phyloP scores from a whole-genome alignment of 2,113 vertebrate species.

The Rostratula benghalensis region DNA sequence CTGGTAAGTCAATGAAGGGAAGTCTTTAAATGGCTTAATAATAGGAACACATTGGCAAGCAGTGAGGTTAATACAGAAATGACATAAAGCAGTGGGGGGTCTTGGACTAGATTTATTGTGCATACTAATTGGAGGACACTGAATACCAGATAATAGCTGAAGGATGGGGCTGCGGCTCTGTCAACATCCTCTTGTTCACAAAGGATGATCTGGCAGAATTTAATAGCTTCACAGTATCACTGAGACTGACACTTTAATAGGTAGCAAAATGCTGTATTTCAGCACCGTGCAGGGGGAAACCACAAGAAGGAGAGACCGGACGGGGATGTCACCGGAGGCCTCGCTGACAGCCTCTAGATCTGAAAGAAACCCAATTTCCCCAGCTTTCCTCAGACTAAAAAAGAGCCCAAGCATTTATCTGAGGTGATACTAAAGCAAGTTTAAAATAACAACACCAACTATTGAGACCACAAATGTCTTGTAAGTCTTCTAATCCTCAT shows the following conservation, averaged over 20 bases:
- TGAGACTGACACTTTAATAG: conserved; percentile 52
- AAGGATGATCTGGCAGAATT: conserved; percentile 70
- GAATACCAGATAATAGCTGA: conserved; percentile 74
- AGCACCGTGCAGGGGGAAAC: conserved; percentile 32
- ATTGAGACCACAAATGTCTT: not conserved
- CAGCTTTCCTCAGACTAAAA: not conserved
- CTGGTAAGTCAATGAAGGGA: conserved; percentile 57
- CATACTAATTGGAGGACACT: conserved; percentile 76
- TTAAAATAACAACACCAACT: not conserved
- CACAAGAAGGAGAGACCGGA: conserved; percentile 46
- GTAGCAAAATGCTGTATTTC: conserved; percentile 61
- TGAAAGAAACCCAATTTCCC: not conserved
- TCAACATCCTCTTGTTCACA: conserved; percentile 71
- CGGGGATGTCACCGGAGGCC: not conserved
- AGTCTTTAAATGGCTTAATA: conserved; percentile 78
- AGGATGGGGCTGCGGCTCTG: conserved; percentile 64
- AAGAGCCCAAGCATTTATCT: not conserved
- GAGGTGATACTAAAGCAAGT: not conserved
- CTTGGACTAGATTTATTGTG: conserved; percentile 65
- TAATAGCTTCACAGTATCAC: conserved; percentile 66
- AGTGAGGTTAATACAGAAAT: conserved; percentile 78
- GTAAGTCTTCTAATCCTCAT: not conserved
- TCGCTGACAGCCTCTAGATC: not conserved
- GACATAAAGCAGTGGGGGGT: conserved; percentile 74
- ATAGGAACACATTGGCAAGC: conserved; percentile 73